Evolutionary conservation across 1,140 invertebrate species (phyloP).

Genomic region (Saccostrea echinata): DNA sequence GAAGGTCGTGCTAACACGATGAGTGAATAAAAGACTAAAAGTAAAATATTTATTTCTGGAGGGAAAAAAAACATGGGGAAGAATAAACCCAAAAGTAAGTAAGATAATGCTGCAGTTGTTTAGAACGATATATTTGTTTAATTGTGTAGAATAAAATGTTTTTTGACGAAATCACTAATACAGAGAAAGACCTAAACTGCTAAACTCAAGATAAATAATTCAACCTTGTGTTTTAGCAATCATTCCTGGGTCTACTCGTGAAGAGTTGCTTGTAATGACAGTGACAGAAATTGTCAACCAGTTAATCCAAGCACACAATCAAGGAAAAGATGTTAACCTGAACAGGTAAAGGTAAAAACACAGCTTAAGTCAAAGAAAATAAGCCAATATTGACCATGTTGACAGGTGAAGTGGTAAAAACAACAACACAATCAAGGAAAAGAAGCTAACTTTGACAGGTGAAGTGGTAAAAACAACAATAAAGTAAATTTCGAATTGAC

Average conservation of each 20-base stretch:
- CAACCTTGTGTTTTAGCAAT: not conserved
- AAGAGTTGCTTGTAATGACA: slow-evolving; percentile 84
- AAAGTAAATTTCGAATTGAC: too few species aligned
- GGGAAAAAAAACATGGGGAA: not conserved
- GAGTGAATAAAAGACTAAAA: not conserved
- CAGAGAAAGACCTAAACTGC: too few species aligned
- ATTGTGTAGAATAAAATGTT: too few species aligned
- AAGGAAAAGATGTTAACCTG: slow-evolving; percentile 94
- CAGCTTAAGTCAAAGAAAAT: too few species aligned
- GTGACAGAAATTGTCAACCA: slow-evolving; percentile 97
- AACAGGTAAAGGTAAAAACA: slow-evolving; percentile 84
- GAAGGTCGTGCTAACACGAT: not conserved
- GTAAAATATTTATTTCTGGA: not conserved
- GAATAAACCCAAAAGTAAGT: slow-evolving; percentile 45
- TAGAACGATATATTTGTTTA: too few species aligned
- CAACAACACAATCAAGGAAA: too few species aligned
- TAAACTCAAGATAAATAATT: too few species aligned
- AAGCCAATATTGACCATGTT: too few species aligned
- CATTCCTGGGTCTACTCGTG: slow-evolving; percentile 64
- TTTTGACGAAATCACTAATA: too few species aligned
- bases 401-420: too few species aligned
- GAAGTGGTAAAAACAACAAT: too few species aligned
- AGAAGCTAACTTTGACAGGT: too few species aligned
- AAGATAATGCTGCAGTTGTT: not conserved
- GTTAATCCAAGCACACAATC: slow-evolving; percentile 91